A percentile compares a stretch with the other conserved stretches of the same genome.
These are phyloP conservation scores for Euura saliciscinereae DNA, from an alignment of 1,140 invertebrate genomes.

Conservation along the genomic window DNA sequence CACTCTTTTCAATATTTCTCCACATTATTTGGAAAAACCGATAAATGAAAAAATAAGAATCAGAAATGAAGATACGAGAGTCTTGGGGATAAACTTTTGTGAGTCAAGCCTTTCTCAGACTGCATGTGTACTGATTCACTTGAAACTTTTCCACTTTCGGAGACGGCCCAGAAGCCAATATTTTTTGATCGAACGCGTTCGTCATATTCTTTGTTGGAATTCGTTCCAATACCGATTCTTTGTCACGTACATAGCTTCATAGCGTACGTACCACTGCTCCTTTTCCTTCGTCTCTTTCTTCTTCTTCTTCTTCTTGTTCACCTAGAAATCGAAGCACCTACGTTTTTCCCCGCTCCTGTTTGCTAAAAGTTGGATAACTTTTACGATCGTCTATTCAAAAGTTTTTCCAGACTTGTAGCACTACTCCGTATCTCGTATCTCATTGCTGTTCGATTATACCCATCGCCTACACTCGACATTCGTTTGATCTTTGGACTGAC, in stretches of 20 bases:
- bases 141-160: conserved; percentile 32
- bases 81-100: not conserved
- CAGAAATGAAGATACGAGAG: not conserved
- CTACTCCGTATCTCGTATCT: too few relatives aligned
- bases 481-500: too few relatives aligned
- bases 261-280: not conserved
- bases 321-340: too few relatives aligned
- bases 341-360: too few relatives aligned
- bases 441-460: too few relatives aligned
- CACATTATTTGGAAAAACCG: not conserved
- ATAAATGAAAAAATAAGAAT: not conserved
- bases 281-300: too few relatives aligned
- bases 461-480: too few relatives aligned
- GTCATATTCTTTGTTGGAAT: conserved; percentile 26
- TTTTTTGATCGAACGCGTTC: conserved; percentile 28
- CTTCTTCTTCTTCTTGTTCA: too few relatives aligned
- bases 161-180: conserved; percentile 24
- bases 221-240: not conserved
- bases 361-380: too few relatives aligned
- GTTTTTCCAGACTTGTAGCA: too few relatives aligned
- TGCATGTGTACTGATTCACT: conserved; percentile 8
- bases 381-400: too few relatives aligned
- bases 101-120: conserved; percentile 12
- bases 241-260: not conserved
- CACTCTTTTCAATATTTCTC: not conserved